Evolutionary conservation across 2,113 vertebrate genomes (phyloP).

Genomic region (Amphiprion percula): DNA sequence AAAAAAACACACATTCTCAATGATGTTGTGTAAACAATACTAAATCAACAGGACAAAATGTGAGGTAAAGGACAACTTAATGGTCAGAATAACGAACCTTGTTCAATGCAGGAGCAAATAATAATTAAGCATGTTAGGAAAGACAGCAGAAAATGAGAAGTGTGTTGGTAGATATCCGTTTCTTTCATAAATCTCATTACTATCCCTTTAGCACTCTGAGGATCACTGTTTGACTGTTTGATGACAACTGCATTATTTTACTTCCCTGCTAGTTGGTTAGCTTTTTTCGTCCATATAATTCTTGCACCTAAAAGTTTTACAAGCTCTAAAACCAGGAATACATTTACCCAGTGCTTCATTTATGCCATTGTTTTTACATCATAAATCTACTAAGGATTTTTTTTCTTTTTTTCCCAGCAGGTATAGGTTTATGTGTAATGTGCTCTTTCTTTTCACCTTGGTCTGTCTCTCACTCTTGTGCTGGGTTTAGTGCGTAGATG

Average conservation of each 20-base stretch:
- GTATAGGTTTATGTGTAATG: too few species aligned
- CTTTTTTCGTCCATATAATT: neutral
- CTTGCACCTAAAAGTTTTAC: neutral
- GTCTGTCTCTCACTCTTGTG: too few species aligned
- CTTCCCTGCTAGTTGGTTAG: neutral
- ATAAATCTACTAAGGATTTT: too few species aligned
- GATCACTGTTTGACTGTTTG: neutral
- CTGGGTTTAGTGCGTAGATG: neutral
- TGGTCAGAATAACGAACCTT: neutral
- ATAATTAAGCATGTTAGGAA: neutral
- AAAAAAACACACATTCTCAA: neutral
- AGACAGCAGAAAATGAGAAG: neutral
- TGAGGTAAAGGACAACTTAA: neutral
- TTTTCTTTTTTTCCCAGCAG: too few species aligned
- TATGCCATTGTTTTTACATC: neutral
- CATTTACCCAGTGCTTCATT: neutral
- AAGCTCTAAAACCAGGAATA: neutral
- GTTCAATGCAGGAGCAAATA: neutral
- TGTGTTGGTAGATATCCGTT: neutral
- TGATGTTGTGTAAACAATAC: conserved; percentile 8
- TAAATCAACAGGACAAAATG: neutral
- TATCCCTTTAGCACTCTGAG: neutral
- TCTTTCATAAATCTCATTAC: neutral
- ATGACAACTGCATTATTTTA: neutral
- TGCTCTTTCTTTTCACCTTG: too few species aligned